A percentile compares a stretch with the other conserved stretches of the same genome.
These are phyloP conservation scores for Melipona bicolor DNA, from an alignment of 2,888 invertebrate genomes.

Conservation along the genomic window DNA sequence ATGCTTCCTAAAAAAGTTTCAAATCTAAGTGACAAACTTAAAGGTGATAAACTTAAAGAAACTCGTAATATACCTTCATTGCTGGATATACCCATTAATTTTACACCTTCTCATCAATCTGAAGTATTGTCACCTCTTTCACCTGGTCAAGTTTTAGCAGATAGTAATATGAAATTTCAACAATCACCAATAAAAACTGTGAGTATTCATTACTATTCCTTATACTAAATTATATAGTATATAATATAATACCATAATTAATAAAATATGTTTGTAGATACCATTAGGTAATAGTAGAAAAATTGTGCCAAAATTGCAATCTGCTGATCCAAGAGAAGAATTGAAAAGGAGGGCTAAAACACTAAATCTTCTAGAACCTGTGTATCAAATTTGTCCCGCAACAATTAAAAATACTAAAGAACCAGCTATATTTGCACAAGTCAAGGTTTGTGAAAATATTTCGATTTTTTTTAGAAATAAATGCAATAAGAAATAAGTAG, in stretches of 20 bases:
- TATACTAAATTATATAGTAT: background rate
- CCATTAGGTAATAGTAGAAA: slow-evolving; percentile 12
- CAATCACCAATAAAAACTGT: slow-evolving; percentile 15
- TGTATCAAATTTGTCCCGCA: slow-evolving; percentile 61
- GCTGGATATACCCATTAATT: slow-evolving; percentile 1
- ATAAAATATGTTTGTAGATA: slow-evolving; percentile 22
- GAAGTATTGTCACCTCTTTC: slow-evolving; percentile 56
- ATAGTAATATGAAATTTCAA: slow-evolving; percentile 24
- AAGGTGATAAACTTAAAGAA: slow-evolving; percentile 58
- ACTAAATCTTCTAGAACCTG: slow-evolving; percentile 59
- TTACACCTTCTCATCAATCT: slow-evolving; percentile 7
- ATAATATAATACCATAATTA: slow-evolving; percentile 3
- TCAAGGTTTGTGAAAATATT: slow-evolving; percentile 60
- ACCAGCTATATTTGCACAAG: slow-evolving; percentile 60
- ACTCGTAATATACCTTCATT: slow-evolving; percentile 22
- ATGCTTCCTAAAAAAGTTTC: slow-evolving; percentile 31
- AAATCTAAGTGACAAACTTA: slow-evolving; percentile 53
- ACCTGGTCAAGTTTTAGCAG: slow-evolving; percentile 54
- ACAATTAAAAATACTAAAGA: slow-evolving; percentile 53
- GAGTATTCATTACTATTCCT: slow-evolving; percentile 3
- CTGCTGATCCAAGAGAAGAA: slow-evolving; percentile 56
- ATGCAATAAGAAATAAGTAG: background rate
- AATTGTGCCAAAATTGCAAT: slow-evolving; percentile 24
- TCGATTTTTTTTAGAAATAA: background rate
- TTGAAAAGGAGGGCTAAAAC: slow-evolving; percentile 38